Base-by-base conservation (phyloP, 2,113 vertebrate species). In the Nesoenas mayeri region DNA sequence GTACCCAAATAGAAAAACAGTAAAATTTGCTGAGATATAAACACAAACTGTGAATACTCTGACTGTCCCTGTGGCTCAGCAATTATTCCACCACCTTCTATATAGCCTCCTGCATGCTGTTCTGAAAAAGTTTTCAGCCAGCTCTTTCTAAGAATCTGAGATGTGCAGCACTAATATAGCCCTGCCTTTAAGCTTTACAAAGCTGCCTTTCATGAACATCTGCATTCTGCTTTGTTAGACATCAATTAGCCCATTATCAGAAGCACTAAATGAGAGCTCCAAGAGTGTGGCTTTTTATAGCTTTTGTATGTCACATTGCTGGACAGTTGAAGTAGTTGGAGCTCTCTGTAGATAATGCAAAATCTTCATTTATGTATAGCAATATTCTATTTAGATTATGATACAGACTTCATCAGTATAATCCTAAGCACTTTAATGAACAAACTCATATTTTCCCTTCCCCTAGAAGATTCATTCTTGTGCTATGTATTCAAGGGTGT, bases 181-280 rank as follows among this genome's bases (percentile, higher is more conserved):
- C 18, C 67, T 85, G 38, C 17, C 67, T 85, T 4, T 48, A 73
- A 42, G 34, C 31, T 88, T 24, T 72, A 38, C 12, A 11, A 93
- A 92, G 24, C 40, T 89, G 13, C n/a, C 20, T 88, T 75, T 60
- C 44, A 61, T 58, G 13, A 29, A 56, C 34, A 87, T 67, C 47
- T 61, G 24, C 9, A 11, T 29, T 94, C 17, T 95, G 96, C 57
- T 80, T 89, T 86, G 22, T 92, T 88, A 95, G 67, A 71, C 61
- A 85, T 88, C 90, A 79, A 32, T 91, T 82, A 91, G 32, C 31
- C 67, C 50, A 57, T 51, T 89, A 78, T n/a, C 40, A 70, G 69
- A n/a, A 93, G 17, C 48, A 67, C 67, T 15, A 3, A 95, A 72
- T 57, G 71, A 94, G 36, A 83, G 16, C 40, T 79, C 60, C 5